Percentiles rank a stretch among this genome's conserved stretches.
These are phyloP conservation scores for Pogonophryne albipinna DNA, from an alignment of 2,797 vertebrate genomes.

Conservation along the genomic window DNA sequence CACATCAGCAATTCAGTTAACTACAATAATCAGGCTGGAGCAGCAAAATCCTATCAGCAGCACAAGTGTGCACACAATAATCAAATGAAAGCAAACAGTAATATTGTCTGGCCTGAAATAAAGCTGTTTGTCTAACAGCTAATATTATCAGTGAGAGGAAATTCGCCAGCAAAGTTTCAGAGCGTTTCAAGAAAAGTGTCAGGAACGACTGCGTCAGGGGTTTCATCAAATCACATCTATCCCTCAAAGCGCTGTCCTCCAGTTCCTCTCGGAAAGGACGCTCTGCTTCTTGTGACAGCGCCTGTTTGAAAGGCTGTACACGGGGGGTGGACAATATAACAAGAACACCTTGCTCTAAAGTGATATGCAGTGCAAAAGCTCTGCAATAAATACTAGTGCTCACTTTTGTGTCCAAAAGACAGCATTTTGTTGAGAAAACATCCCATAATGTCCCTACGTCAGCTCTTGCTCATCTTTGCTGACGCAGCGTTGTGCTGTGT, in stretches of 20 bases:
- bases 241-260: slow-evolving; percentile 40
- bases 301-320: slow-evolving; percentile 21
- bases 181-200: slow-evolving; percentile 41
- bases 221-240: slow-evolving; percentile 44
- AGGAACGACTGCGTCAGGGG: slow-evolving; percentile 42
- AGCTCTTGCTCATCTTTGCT: slow-evolving; percentile 40
- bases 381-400: slow-evolving; percentile 1
- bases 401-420: slow-evolving; percentile 3
- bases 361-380: slow-evolving; percentile 10
- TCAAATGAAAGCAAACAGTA: slow-evolving; percentile 35
- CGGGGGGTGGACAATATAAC: slow-evolving; percentile 42
- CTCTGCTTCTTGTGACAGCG: slow-evolving; percentile 21
- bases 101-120: slow-evolving; percentile 29
- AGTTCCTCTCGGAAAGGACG: slow-evolving; percentile 26
- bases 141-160: slow-evolving; percentile 21
- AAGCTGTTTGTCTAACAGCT: slow-evolving; percentile 47
- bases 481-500: slow-evolving; percentile 43
- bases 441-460: slow-evolving; percentile 7
- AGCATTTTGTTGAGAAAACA: neutral
- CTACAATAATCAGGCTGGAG: slow-evolving; percentile 30
- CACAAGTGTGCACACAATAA: slow-evolving; percentile 40
- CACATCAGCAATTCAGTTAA: slow-evolving; percentile 26
- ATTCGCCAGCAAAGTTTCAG: slow-evolving; percentile 17
- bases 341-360: slow-evolving; percentile 19
- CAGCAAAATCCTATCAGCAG: slow-evolving; percentile 20